Percentiles rank a stretch among this genome's conserved stretches.
Conservation (phyloP, 2,797 vertebrate species). For the Silurus aristotelis region DNA sequence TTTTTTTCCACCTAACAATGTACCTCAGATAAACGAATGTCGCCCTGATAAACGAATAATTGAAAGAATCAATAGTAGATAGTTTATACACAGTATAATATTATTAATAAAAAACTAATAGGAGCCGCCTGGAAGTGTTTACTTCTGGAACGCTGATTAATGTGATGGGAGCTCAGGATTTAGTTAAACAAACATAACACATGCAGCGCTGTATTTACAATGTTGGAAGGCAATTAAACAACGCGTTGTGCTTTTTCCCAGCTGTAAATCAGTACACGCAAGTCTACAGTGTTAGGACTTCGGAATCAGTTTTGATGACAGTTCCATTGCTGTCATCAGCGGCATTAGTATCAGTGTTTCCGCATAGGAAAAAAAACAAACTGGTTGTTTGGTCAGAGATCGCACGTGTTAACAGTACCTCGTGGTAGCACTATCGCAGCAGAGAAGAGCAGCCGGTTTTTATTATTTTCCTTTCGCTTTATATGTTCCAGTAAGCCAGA, state of each 20-base stretch:
- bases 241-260: background rate
- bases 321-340: background rate
- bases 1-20: background rate
- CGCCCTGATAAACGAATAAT: background rate
- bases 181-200: background rate
- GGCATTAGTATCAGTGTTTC: background rate
- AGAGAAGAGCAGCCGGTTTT: conserved; percentile 1
- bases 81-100: background rate
- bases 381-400: background rate
- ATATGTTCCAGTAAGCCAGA: conserved; percentile 36
- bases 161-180: background rate
- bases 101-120: background rate
- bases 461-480: conserved; percentile 5
- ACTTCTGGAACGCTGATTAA: background rate
- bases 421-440: background rate
- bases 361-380: background rate
- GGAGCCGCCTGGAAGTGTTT: background rate
- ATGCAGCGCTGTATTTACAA: background rate
- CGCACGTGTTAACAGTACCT: background rate
- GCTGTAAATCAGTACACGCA: background rate
- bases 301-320: background rate
- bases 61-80: background rate
- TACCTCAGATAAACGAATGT: background rate
- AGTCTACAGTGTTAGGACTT: background rate
- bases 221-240: background rate